Conservation (phyloP, 2,113 vertebrate species). For the Cinclus mexicanus region DNA sequence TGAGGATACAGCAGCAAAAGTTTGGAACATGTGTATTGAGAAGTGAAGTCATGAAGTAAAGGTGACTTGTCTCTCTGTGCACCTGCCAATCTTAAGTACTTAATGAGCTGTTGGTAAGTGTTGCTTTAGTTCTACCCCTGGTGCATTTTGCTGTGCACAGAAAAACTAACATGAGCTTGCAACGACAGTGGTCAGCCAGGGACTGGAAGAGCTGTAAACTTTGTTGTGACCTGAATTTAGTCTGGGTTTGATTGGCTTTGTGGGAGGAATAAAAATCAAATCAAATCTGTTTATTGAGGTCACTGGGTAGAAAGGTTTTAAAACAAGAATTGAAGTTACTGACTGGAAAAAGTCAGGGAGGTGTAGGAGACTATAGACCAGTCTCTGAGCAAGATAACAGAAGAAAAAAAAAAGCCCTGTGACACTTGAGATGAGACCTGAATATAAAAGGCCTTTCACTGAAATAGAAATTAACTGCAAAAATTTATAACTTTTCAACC, state of each 20-base stretch:
- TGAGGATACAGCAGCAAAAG: neutral
- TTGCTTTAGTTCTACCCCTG: neutral
- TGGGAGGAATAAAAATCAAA: neutral
- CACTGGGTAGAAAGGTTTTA: neutral
- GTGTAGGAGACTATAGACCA: neutral
- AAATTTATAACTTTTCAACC: neutral
- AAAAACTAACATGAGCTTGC: neutral
- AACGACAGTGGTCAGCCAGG: fast-evolving
- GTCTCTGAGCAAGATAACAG: neutral
- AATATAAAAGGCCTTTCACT: neutral
- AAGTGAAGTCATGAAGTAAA: neutral
- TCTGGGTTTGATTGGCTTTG: neutral
- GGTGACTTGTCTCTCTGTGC: neutral
- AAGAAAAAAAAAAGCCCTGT: neutral
- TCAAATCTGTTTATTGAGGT: neutral
- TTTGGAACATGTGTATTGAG: neutral
- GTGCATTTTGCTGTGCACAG: fast-evolving
- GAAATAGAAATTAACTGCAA: neutral
- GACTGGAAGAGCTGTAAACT: neutral
- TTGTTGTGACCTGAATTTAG: neutral
- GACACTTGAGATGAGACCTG: neutral
- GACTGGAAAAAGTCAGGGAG: neutral
- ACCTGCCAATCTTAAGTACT: neutral
- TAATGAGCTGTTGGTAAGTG: neutral
- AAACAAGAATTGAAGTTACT: neutral